Percentiles rank a stretch among this genome's conserved stretches.
Evolutionary conservation across 2,797 vertebrate genomes (phyloP).

Genomic region (Fratercula arctica): DNA sequence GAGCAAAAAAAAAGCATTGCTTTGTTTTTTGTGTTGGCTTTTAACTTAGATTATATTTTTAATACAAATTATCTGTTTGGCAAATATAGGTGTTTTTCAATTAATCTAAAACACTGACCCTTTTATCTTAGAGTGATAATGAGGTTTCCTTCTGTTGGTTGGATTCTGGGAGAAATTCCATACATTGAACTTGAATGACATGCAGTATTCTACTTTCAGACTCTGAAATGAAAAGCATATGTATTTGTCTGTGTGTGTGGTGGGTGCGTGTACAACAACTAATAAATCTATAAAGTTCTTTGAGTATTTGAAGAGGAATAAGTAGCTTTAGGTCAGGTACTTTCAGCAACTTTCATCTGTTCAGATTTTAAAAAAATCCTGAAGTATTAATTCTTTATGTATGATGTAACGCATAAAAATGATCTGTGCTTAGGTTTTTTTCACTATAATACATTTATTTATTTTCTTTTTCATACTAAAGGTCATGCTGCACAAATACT

Average conservation of each 20-base stretch:
- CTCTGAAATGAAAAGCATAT: not conserved
- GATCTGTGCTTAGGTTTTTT: not conserved
- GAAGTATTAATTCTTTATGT: not conserved
- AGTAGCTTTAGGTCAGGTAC: not conserved
- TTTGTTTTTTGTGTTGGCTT: not conserved
- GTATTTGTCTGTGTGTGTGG: not conserved
- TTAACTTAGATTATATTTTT: not conserved
- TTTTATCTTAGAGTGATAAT: not conserved
- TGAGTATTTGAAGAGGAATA: not conserved
- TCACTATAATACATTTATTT: not conserved
- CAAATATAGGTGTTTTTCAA: not conserved
- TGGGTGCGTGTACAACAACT: not conserved
- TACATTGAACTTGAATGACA: not conserved
- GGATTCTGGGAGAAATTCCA: not conserved
- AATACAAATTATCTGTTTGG: not conserved
- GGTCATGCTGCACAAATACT: not conserved
- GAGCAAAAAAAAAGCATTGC: not conserved
- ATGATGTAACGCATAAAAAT: not conserved
- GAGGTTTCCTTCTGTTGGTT: not conserved
- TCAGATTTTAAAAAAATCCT: not conserved
- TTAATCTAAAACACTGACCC: not conserved
- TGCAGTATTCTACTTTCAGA: not conserved
- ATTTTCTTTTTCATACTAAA: not conserved
- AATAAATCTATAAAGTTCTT: not conserved
- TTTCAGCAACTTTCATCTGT: not conserved